Conservation (phyloP, 1,140 invertebrate species). For the Drosophila nannoptera region DNA sequence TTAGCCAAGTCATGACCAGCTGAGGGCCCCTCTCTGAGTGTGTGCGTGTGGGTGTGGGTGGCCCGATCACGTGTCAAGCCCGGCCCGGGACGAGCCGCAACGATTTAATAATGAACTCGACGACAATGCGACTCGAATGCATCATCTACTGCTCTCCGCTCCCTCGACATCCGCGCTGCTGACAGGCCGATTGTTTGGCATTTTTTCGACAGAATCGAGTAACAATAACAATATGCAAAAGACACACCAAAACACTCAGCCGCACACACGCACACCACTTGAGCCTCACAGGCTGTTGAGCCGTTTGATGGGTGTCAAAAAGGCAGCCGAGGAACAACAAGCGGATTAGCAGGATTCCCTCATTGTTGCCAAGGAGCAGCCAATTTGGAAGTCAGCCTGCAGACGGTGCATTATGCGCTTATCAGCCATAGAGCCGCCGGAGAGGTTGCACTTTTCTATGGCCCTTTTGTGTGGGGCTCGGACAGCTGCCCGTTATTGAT, state of each 20-base stretch:
- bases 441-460: constrained; percentile 55
- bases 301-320: constrained; percentile 73
- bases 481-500: constrained; percentile 59
- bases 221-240: constrained; percentile 44
- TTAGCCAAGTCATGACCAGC: constrained; percentile 64
- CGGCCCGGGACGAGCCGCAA: constrained; percentile 42
- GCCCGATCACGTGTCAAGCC: constrained; percentile 65
- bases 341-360: constrained; percentile 66
- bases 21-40: too few relatives aligned
- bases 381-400: constrained; percentile 74
- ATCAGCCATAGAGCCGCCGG: constrained; percentile 48
- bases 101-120: constrained; percentile 76
- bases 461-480: constrained; percentile 35
- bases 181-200: constrained; percentile 67
- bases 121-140: constrained; percentile 49
- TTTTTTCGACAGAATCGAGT: constrained; percentile 54
- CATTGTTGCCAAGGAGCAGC: constrained; percentile 61
- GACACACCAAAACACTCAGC: constrained; percentile 26
- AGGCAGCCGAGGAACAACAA: constrained; percentile 58
- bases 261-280: constrained; percentile 38
- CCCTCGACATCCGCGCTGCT: constrained; percentile 66
- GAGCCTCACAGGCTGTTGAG: constrained; percentile 53
- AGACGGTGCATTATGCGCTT: constrained; percentile 63
- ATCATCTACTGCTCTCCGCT: constrained; percentile 43
- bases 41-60: constrained; percentile 37